Base-by-base conservation (phyloP, 2,797 vertebrate species). In the Gymnothorax reevesii region DNA sequence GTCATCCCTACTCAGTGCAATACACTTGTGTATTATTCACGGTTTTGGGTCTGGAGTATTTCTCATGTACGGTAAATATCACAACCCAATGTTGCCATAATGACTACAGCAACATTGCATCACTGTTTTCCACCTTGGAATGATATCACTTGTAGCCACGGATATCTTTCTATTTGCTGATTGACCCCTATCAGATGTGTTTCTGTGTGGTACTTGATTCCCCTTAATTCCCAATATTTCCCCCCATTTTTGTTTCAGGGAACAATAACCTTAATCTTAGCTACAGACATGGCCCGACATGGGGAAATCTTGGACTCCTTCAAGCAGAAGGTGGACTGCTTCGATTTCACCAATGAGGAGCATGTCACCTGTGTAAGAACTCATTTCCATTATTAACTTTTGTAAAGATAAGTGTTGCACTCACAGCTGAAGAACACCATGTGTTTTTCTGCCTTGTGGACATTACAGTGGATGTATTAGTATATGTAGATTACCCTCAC, bases 231-330 rank as follows among this genome's bases (percentile, higher is more conserved):
- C 33, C 33, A 42, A 82, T n/a, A 59, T 55, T 57, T 83, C 8
- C 57, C 83, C 57, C 84, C 17, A 87, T 91, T 93, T 4, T 94
- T 88, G 85, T n/a, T 59, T 80, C 90, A 97, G 96, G 96, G 95
- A 0, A 96, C 97, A 88, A 97, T 97, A 92, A 96, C 96, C 0
- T 90, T 97, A 52, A 98, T 99, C 86, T 88, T 99, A 92, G 97
- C 97, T 86, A 99, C 97, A 0, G 98, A 99, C 94, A 98, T 99
- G 98, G 97, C 97, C 0, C 94, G 96, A 88, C 98, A 99, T 4
- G 97, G 96, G 9, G 97, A 98, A 88, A 98, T 99, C 87, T 92
- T 98, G 91, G 97, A 97, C 84, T 91, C 95, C 59, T 99, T 99
- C 93, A 97, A 96, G 89, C 90, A 93, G 84, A 95, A 96, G 86